Evolutionary conservation across 1,140 invertebrate species (phyloP).

Genomic region (Batillaria attramentaria): DNA sequence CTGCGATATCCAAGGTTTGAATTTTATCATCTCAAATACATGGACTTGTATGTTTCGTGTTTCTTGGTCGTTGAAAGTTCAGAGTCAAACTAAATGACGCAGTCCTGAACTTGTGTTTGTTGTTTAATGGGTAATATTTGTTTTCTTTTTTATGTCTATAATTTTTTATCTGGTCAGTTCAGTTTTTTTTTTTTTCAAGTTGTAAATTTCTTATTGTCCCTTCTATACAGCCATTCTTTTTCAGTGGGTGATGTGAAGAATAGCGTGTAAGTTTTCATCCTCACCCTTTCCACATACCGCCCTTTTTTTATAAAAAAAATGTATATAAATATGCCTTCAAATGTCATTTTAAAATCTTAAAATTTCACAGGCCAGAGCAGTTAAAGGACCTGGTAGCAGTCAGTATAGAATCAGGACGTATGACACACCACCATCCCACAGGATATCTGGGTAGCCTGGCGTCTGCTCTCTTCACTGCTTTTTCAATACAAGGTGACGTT

Average conservation of each 20-base stretch:
- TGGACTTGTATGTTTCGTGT: background rate
- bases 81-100: background rate
- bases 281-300: no score
- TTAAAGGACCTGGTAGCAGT: constrained; percentile 64
- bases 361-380: constrained; percentile 48
- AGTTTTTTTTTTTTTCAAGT: no score
- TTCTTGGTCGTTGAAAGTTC: background rate
- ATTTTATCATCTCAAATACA: background rate
- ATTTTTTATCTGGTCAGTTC: no score
- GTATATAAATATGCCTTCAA: no score
- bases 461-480: constrained; percentile 66
- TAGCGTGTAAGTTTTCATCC: no score
- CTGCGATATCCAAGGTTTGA: constrained; percentile 60
- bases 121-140: background rate
- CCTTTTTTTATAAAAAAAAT: no score
- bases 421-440: constrained; percentile 70
- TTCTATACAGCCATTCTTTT: no score
- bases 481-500: constrained; percentile 62
- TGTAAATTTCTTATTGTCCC: no score
- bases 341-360: no score
- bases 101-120: background rate
- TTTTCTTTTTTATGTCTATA: background rate
- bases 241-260: no score
- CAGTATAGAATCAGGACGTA: constrained; percentile 66
- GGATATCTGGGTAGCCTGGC: constrained; percentile 68